Evolutionary conservation across 2,888 invertebrate genomes (phyloP).

Genomic region (Dendrolimus houi): DNA sequence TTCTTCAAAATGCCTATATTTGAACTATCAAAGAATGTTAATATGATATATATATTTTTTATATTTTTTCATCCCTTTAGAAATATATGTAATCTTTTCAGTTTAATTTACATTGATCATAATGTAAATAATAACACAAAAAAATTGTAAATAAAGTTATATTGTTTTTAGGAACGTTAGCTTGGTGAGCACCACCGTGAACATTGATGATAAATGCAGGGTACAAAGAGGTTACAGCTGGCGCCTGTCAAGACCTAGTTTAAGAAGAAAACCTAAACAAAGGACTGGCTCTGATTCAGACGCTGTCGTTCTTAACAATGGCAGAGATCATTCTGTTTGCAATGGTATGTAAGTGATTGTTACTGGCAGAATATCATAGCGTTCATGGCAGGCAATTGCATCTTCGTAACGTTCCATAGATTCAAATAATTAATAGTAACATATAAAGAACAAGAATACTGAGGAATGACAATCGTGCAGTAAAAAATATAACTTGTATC

Average conservation of each 20-base stretch:
- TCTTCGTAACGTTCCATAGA: too few relatives aligned
- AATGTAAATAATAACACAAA: too few relatives aligned
- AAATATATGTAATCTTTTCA: constrained; percentile 2
- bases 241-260: constrained; percentile 84
- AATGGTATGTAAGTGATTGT: constrained; percentile 70
- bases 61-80: neutral
- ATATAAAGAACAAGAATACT: too few relatives aligned
- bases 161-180: constrained; percentile 42
- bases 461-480: too few relatives aligned
- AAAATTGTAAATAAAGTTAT: too few relatives aligned
- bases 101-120: too few relatives aligned
- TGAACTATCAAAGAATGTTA: too few relatives aligned
- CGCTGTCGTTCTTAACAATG: constrained; percentile 81
- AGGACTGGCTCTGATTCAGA: constrained; percentile 76
- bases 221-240: constrained; percentile 84
- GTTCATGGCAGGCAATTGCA: too few relatives aligned
- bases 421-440: too few relatives aligned
- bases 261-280: constrained; percentile 79
- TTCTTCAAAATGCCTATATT: too few relatives aligned
- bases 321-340: constrained; percentile 84
- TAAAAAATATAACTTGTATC: too few relatives aligned
- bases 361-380: neutral
- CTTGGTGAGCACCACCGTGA: constrained; percentile 36
- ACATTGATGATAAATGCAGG: constrained; percentile 65
- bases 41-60: neutral